phyloP scores from a whole-genome alignment of 2,113 vertebrate species.

The Camelus dromedarius region DNA sequence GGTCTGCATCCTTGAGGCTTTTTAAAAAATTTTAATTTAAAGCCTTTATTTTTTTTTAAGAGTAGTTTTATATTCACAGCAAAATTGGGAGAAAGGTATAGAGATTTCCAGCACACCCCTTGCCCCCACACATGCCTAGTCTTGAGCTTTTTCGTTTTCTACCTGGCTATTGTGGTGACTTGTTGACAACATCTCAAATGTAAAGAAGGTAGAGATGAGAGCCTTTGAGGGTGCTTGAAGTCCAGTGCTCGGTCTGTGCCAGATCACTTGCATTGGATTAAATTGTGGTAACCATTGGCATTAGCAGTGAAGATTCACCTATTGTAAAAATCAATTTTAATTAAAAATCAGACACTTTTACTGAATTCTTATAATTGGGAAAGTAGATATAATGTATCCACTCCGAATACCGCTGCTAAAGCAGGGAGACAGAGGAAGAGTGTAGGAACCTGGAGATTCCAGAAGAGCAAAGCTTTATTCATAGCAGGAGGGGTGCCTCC shows the following conservation, averaged over 20 bases:
- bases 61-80: not conserved
- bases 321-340: not conserved
- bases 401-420: not conserved
- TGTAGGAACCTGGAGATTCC: not conserved
- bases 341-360: not conserved
- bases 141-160: constrained; percentile 7
- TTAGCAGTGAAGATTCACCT: not conserved
- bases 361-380: not conserved
- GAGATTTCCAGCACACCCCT: not conserved
- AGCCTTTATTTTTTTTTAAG: not conserved
- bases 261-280: not conserved
- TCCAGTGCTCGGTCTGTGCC: not conserved
- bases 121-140: not conserved
- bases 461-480: not conserved
- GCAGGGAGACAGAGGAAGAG: not conserved
- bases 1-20: not conserved
- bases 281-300: not conserved
- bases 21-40: not conserved
- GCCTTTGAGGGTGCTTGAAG: not conserved
- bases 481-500: not conserved
- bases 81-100: not conserved
- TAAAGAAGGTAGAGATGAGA: not conserved
- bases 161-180: not conserved
- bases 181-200: not conserved
- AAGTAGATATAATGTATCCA: not conserved